These are phyloP conservation scores for Ophion ventricosus DNA, from an alignment of 2,888 invertebrate genomes.

Conservation along the genomic window DNA sequence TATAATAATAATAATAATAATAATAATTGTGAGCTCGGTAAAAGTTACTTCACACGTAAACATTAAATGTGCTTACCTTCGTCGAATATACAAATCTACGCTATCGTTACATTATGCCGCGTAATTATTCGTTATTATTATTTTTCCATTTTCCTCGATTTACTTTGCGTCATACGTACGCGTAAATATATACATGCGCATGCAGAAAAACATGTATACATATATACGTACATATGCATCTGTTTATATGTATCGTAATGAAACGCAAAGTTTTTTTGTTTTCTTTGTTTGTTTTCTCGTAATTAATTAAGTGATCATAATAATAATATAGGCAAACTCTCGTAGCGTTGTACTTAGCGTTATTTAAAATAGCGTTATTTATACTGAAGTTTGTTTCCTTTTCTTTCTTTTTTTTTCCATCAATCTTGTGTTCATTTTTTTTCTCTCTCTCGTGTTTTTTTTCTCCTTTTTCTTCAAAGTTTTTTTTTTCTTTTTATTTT, in stretches of 20 bases:
- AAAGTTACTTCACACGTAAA: constrained; percentile 77
- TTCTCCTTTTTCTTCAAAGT: constrained; percentile 2
- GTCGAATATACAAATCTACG: constrained; percentile 81
- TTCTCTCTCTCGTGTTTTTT: constrained; percentile 25
- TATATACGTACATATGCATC: background rate
- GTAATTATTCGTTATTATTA: constrained; percentile 40
- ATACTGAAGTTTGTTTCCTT: constrained; percentile 74
- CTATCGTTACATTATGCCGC: constrained; percentile 63
- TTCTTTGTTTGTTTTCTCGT: constrained; percentile 34
- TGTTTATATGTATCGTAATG: constrained; percentile 65
- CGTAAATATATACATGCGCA: background rate
- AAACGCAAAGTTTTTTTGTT: constrained; percentile 67
- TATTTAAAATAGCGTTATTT: constrained; percentile 82
- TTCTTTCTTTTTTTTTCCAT: constrained; percentile 25
- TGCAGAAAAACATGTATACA: background rate
- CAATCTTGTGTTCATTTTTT: constrained; percentile 60
- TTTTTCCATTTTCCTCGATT: constrained; percentile 66
- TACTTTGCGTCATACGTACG: constrained; percentile 46
- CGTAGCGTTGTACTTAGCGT: constrained; percentile 81
- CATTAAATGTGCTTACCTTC: constrained; percentile 76
- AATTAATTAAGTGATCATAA: constrained; percentile 56
- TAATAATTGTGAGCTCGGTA: constrained; percentile 69
- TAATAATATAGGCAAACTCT: constrained; percentile 78
- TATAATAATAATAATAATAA: constrained; percentile 65
- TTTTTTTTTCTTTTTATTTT: constrained; percentile 25